A percentile compares a stretch with the other conserved stretches of the same genome.
Conservation (phyloP, 2,113 vertebrate species). For the Leptocoma aspasia region DNA sequence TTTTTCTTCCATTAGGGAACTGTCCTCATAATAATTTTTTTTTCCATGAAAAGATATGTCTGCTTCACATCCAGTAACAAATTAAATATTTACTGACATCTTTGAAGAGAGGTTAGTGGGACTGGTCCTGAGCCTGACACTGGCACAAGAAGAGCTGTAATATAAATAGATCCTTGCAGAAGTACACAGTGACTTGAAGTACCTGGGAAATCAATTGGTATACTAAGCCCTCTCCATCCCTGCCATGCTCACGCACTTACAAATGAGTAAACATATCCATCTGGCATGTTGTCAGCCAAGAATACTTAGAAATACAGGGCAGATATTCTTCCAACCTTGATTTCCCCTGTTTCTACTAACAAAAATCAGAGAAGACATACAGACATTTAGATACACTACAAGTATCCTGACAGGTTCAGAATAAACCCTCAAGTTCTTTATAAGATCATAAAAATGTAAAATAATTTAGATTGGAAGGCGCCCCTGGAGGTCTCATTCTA, state of each 20-base stretch:
- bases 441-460: background rate
- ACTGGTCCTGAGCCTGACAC: background rate
- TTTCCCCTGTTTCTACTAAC: background rate
- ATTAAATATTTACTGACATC: background rate
- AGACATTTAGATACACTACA: background rate
- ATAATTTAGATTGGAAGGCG: background rate
- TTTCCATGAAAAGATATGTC: background rate
- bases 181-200: background rate
- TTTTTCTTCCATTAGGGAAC: background rate
- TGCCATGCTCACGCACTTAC: accelerated
- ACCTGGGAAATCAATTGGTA: background rate
- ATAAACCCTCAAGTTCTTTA: background rate
- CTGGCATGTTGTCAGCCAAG: background rate
- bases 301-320: background rate
- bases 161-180: background rate
- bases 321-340: background rate
- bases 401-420: background rate
- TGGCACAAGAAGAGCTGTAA: background rate
- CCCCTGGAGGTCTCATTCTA: background rate
- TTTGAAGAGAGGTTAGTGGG: background rate
- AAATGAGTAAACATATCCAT: background rate
- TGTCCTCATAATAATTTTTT: background rate
- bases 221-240: background rate
- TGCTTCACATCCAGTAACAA: background rate
- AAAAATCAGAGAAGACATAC: background rate